phyloP scores from a whole-genome alignment of 2,113 vertebrate genomes.

The Oreochromis aureus region DNA sequence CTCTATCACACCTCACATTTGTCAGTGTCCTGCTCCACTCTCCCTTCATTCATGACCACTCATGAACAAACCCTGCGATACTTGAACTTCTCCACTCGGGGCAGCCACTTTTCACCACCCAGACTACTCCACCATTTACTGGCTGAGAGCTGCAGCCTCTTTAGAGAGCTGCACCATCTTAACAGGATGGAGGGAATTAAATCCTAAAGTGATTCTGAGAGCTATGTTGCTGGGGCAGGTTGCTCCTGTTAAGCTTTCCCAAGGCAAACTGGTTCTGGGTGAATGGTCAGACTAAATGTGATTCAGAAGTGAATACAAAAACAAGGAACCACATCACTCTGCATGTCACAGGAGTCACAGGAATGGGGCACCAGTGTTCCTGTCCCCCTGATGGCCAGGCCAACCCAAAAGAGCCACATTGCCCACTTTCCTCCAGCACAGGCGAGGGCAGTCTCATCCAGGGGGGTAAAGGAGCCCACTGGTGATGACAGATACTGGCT shows the following conservation, averaged over 20 bases:
- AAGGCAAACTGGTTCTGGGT: background rate
- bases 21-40: background rate
- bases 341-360: accelerated
- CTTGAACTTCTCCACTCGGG: background rate
- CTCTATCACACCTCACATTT: background rate
- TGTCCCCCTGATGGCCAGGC: too few relatives aligned
- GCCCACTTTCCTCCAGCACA: accelerated
- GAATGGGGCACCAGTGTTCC: background rate
- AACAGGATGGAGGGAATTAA: background rate
- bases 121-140: accelerated
- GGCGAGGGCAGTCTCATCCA: accelerated
- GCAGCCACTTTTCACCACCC: background rate
- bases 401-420: background rate
- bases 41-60: background rate
- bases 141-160: background rate
- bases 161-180: background rate
- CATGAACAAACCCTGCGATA: background rate
- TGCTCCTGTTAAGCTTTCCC: background rate
- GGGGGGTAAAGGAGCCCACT: background rate
- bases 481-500: background rate
- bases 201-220: background rate
- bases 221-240: background rate
- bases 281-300: background rate
- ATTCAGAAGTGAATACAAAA: background rate
- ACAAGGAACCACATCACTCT: accelerated